Percentiles rank a stretch among this genome's conserved stretches.
Evolutionary conservation across 1,140 invertebrate species (phyloP).

Genomic region (Trichogramma pretiosum): DNA sequence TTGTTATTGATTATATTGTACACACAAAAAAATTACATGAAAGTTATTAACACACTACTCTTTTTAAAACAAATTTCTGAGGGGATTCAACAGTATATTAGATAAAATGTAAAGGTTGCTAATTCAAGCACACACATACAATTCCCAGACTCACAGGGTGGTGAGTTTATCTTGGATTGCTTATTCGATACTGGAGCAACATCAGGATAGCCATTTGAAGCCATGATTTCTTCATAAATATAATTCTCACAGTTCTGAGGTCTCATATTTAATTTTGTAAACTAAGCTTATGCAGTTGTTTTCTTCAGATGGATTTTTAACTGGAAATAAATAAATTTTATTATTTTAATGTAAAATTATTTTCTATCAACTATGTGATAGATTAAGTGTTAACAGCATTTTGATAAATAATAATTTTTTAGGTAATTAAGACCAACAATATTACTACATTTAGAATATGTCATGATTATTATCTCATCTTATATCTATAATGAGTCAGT

Average conservation of each 20-base stretch:
- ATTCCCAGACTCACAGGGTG: slow-evolving; percentile 44
- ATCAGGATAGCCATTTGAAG: slow-evolving; percentile 37
- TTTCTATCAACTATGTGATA: background rate
- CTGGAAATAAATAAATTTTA: background rate
- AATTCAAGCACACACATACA: slow-evolving; percentile 45
- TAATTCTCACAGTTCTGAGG: slow-evolving; percentile 40
- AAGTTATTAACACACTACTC: slow-evolving; percentile 14
- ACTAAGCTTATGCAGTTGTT: slow-evolving; percentile 8
- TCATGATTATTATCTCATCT: too few relatives aligned
- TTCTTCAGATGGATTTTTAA: background rate
- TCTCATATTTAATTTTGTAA: slow-evolving; percentile 32
- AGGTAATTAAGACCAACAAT: too few relatives aligned
- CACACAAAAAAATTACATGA: slow-evolving; percentile 5
- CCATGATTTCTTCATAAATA: slow-evolving; percentile 35
- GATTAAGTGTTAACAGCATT: too few relatives aligned
- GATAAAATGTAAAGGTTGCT: slow-evolving; percentile 31
- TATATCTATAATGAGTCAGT: too few relatives aligned
- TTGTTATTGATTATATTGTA: slow-evolving; percentile 8
- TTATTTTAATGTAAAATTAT: background rate
- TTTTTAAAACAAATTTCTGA: slow-evolving; percentile 6
- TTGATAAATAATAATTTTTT: too few relatives aligned
- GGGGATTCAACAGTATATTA: background rate
- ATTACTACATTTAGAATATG: too few relatives aligned
- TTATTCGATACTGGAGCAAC: slow-evolving; percentile 22
- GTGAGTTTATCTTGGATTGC: slow-evolving; percentile 38